A percentile compares a stretch with the other conserved stretches of the same genome.
Evolutionary conservation across 2,888 invertebrate genomes (phyloP).

Genomic region (Achlya flavicornis): DNA sequence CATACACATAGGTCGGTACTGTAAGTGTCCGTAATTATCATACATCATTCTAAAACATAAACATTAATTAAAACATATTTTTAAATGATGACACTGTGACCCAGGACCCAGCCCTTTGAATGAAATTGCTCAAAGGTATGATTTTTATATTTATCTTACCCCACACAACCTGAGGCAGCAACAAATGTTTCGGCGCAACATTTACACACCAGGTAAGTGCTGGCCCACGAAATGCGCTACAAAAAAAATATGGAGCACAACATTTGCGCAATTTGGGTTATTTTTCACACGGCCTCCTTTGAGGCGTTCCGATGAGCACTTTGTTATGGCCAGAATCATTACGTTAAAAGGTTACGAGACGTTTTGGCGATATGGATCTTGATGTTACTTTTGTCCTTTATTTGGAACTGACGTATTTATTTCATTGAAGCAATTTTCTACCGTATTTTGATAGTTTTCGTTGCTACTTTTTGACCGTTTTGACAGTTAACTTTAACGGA

Average conservation of each 20-base stretch:
- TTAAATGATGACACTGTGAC: slow-evolving; percentile 1
- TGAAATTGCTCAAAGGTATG: slow-evolving; percentile 15
- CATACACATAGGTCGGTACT: no score
- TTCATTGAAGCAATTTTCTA: background rate
- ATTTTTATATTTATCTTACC: slow-evolving; percentile 20
- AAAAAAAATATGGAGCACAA: slow-evolving; percentile 10
- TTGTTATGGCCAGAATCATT: slow-evolving; percentile 22
- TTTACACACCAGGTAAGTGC: slow-evolving; percentile 1
- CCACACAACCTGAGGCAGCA: slow-evolving; percentile 17
- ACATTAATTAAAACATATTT: background rate
- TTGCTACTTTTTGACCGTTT: background rate
- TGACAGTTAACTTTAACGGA: no score
- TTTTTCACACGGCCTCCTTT: slow-evolving; percentile 12
- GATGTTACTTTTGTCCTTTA: slow-evolving; percentile 9
- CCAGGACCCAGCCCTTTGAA: slow-evolving; percentile 9
- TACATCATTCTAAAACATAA: no score
- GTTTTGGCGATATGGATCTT: slow-evolving; percentile 10
- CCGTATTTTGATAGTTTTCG: background rate
- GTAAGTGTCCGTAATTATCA: no score
- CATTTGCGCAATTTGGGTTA: slow-evolving; percentile 14
- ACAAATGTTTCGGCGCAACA: slow-evolving; percentile 13
- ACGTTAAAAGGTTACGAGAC: slow-evolving; percentile 24
- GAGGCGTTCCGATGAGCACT: slow-evolving; percentile 11
- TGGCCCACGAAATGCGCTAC: background rate
- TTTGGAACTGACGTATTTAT: slow-evolving; percentile 1